Evolutionary conservation across 1,140 invertebrate genomes (phyloP), one percentile per base, ranked within the genome.

Genomic region (Conus ventricosus): DNA sequence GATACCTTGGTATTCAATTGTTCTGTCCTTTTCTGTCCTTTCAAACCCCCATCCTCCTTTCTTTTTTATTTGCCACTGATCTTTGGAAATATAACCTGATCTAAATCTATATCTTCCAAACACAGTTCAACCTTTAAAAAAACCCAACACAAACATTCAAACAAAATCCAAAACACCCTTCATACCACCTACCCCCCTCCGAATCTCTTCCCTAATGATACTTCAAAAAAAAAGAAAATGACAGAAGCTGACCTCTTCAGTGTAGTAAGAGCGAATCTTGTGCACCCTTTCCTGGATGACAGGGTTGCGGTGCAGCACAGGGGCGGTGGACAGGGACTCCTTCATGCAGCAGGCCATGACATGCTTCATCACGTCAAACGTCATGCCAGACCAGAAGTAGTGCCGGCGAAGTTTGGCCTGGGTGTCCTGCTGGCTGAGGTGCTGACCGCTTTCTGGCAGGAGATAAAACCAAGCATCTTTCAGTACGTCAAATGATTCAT

Each of bases 331-430:
- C 54, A 87, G 23, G 11, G 83, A 53, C 23, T 76, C 80, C 6
- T 25, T 25, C 82, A 88, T 78, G 83, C 89, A 89, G 76, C 89
- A 89, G n/a, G 39, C 55, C 57, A 55, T 25, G 6, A 89, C 54
- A 71, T 85, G 87, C 39, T 17, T 25, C 17, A 85, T 76, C 25
- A 89, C 53, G 60, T 89, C 89, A 15, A 55, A 78, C 5, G 86
- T 89, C 86, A 87, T 87, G 51, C 89, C 89, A n/a, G 39, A 60
- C 89, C 89, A 89, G 71, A 78, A 89, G 27, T 85, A 89, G 4
- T 39, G 85, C 7, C 53, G 27, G 7, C 84, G 80, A 53, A 89
- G 82, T 17, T 57, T 87, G 53, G 60, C 86, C 75, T 89, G 86
- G 25, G 89, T 89, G 54, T 84, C 80, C 51, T 88, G 67, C 71